These are phyloP conservation scores for Unio pictorum DNA, from an alignment of 2,888 invertebrate genomes.

Conservation along the genomic window DNA sequence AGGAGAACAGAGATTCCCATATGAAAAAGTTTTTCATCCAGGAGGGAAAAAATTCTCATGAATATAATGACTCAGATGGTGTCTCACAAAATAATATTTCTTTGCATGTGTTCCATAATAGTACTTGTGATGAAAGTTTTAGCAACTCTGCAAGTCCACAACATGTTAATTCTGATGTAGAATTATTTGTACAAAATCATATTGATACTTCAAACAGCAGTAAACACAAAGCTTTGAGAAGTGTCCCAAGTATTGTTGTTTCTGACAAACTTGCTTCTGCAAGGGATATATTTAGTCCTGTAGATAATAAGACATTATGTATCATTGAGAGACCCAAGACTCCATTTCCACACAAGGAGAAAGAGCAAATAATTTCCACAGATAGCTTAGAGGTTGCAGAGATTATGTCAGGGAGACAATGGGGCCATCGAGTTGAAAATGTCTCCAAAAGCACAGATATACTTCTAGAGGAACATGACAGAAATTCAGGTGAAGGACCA, in stretches of 20 bases:
- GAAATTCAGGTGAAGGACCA: too few relatives aligned
- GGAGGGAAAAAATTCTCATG: slow-evolving; percentile 11
- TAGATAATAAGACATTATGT: not conserved
- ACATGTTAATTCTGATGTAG: not conserved
- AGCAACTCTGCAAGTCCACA: not conserved
- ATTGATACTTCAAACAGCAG: not conserved
- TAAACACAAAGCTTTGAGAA: not conserved
- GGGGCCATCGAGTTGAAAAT: too few relatives aligned
- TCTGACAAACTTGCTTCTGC: slow-evolving; percentile 16
- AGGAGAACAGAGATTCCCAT: not conserved
- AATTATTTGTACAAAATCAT: not conserved
- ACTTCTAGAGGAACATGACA: too few relatives aligned
- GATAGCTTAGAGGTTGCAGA: slow-evolving; percentile 58
- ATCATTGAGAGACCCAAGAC: slow-evolving; percentile 12
- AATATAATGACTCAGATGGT: slow-evolving; percentile 6
- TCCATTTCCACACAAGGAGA: slow-evolving; percentile 19
- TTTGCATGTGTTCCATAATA: slow-evolving; percentile 5
- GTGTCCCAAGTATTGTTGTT: slow-evolving; percentile 32
- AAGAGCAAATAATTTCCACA: slow-evolving; percentile 13
- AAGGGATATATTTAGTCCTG: too few relatives aligned
- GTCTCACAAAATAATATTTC: slow-evolving; percentile 10
- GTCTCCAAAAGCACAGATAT: too few relatives aligned
- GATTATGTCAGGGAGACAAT: slow-evolving; percentile 28
- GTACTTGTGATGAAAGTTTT: not conserved
- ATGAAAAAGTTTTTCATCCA: slow-evolving; percentile 23